Evolutionary conservation across 2,113 vertebrate species (phyloP), one percentile per base, ranked within the genome.

Genomic region (Herpetotheres cachinnans): DNA sequence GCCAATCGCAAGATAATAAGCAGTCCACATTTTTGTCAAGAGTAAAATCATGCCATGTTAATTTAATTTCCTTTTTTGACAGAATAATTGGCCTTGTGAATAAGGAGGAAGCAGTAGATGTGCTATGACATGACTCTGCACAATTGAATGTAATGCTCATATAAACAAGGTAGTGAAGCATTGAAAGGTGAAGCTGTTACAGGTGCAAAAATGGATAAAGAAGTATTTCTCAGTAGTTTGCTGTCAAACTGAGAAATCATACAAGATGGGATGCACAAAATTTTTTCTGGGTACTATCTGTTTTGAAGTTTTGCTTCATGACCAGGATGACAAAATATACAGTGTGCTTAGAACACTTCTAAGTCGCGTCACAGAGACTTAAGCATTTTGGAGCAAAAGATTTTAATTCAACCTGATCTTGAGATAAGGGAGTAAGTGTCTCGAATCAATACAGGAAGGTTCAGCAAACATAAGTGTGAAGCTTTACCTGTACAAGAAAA

Each of bases 41-140:
- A 42, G 29, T 50, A 65, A 92, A 94, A 81, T 58, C 20, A 3
- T 4, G 6, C 29, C 59, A 24, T 0, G 1, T 34, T 61, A 72
- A 90, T 91, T 80, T 93, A 25, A 80, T 90, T 94, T 96, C 91
- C 58, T 86, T 90, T 79, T 82, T 34, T 93, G 78, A 93, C 74
- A 80, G 49, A 87, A 50, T 77, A 76, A 87, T 67, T 85, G 52
- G 36, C 47, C 47, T 47, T 63, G 49, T 69, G 91, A 59, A 24
- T 22, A 54, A 10, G 14, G 34, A 46, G 66, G 32, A 84, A 96
- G 71, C 40, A 63, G 54, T 7, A 10, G 61, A 11, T 72, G 16
- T 34, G 72, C 84, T 63, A 30, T 16, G 76, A 56, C 20, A 5
- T 40, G 59, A 88, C 74, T 80, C 52, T 55, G 79, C 32, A 55